Evolutionary conservation across 92 coral and sea anemone species (phyloP), one percentile per base, ranked within the genome.

Genomic region (Zoanthus gigantus): DNA sequence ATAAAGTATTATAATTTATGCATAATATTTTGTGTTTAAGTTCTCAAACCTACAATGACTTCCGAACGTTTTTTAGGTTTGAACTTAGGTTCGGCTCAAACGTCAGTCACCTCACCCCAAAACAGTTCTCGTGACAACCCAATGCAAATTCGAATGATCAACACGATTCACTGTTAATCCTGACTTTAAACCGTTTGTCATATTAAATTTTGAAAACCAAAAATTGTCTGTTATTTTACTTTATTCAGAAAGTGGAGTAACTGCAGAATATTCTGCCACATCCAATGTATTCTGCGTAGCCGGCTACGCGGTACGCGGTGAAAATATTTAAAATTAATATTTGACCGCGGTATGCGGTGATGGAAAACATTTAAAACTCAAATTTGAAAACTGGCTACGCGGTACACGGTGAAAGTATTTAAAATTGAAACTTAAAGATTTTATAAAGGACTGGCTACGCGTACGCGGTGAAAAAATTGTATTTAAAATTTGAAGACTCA

Each of bases 81-180:
- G 74, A 69, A 69, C 74, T 69, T 69, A 69, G 74, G 74, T 69
- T 66, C 72, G 74, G 74, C 74, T 23, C 74, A 69, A 69, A 69
- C 45, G 37, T 69, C 37, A 42, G 74, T 69, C 74, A 69, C 74
- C 9, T 69, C 74, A 69, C 37, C 74, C 3, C 74, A 1, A 68
- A 69, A 69, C 74, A 69, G 74, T 69, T n/a, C 74, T 69, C 74
- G 74, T 23, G 42, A 18, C 74, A 69, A 69, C 45, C 74, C 74
- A 69, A 69, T 69, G 74, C 74, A 69, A 69, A 69, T 69, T 69
- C 74, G 74, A 69, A 69, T 42, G 74, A 69, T 69, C 42, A 69
- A 69, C 74, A 18, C 74, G 74, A 69, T 69, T 69, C 3, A 69
- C 74, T 69, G 74, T 69, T 69, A 69, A 69, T 69, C 42, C 74